Evolutionary conservation across 2,797 vertebrate genomes (phyloP), one percentile per base, ranked within the genome.

Genomic region (Tympanoctomys barrerae): DNA sequence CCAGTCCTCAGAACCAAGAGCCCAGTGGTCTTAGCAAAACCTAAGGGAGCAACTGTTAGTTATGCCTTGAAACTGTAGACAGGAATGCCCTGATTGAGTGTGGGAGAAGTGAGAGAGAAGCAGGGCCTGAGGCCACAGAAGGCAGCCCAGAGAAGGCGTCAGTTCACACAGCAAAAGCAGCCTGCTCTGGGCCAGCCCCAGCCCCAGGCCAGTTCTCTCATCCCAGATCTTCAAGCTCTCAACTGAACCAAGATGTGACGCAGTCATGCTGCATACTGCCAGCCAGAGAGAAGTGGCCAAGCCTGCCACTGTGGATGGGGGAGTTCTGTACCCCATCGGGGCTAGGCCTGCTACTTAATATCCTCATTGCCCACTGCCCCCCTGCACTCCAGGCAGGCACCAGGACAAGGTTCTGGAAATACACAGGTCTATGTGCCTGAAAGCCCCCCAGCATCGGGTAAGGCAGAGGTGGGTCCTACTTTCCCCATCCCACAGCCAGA

Each of bases 61-160:
- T 81, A 22, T 79, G 12, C 22, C 87, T 91, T 61, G 26, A 85
- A 54, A 57, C 78, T 54, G 33, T 9, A 24, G 31, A 46, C 4
- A 4, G n/a, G 24, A 19, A 54, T 66, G 71, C 16, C 75, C 39
- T 92, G 0, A 68, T 2, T 28, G 68, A 82, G 28, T 52, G 11
- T 16, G 62, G 26, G 33, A 84, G 22, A 93, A 71, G 24, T 54
- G n/a, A 21, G 2, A 0, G 14, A 49, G 86, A 85, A 49, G 36
- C 49, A 18, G 57, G 49, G 16, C 66, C 46, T 19, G 57, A 82
- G 80, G 64, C 42, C 71, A 16, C 42, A 52, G 24, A 80, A 19
- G 57, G 28, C 14, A 78, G 42, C 49, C 61, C 87, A 94, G 83
- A 97, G 70, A 90, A 39, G 87, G 59, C 79, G 87, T 93, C 22